Conservation (phyloP, 2,113 vertebrate species). For the Struthio camelus region DNA sequence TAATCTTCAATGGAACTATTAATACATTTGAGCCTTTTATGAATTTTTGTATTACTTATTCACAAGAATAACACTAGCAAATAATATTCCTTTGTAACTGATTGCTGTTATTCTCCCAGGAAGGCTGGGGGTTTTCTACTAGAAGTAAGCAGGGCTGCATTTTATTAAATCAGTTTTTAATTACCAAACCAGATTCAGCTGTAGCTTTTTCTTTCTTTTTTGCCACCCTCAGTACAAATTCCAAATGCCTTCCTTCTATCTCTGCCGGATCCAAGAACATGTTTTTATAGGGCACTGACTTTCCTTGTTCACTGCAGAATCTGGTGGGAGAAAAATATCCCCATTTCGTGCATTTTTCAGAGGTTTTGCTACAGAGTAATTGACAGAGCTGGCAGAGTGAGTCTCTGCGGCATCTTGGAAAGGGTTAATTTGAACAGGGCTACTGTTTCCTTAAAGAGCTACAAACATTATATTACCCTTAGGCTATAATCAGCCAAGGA, state of each 20-base stretch:
- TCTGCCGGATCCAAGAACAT: constrained; percentile 11
- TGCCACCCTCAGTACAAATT: constrained; percentile 52
- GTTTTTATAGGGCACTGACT: constrained; percentile 11
- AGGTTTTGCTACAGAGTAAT: not conserved
- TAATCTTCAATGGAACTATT: constrained; percentile 73
- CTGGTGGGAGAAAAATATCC: constrained; percentile 29
- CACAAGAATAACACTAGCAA: constrained; percentile 63
- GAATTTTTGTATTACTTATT: constrained; percentile 72
- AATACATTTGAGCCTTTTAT: constrained; percentile 70
- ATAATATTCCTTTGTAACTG: constrained; percentile 72
- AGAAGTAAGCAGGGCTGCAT: constrained; percentile 57
- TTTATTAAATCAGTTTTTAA: constrained; percentile 71
- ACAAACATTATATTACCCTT: constrained; percentile 59
- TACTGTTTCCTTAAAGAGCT: constrained; percentile 67
- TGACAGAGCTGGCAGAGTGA: not conserved
- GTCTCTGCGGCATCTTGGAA: not conserved
- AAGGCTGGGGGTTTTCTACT: constrained; percentile 58
- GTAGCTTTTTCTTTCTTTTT: constrained; percentile 53
- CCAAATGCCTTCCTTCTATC: constrained; percentile 14
- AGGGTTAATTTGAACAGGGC: constrained; percentile 48
- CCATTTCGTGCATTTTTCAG: constrained; percentile 51
- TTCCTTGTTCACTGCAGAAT: constrained; percentile 10
- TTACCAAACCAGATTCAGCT: constrained; percentile 57
- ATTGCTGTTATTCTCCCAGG: constrained; percentile 70
- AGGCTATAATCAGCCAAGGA: constrained; percentile 64